A percentile compares a stretch with the other conserved stretches of the same genome.
These are phyloP conservation scores for Machimus rusticus DNA, from an alignment of 2,888 invertebrate genomes.

Conservation along the genomic window DNA sequence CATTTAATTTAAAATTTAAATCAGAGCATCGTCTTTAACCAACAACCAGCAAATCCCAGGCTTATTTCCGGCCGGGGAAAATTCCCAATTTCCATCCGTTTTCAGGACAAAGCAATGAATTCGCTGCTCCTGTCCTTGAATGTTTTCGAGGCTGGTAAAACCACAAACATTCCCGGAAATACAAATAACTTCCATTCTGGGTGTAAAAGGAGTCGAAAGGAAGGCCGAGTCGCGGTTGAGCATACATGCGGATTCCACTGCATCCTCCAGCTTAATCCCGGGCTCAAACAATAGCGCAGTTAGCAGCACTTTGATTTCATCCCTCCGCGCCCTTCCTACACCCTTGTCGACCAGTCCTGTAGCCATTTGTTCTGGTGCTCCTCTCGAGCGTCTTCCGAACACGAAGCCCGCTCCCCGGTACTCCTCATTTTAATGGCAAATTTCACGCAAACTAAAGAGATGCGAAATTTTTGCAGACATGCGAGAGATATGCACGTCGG, in stretches of 20 bases:
- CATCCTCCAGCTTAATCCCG: neutral
- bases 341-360: neutral
- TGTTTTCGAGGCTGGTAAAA: neutral
- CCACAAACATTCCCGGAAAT: neutral
- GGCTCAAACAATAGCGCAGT: conserved; percentile 21
- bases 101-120: neutral
- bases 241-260: neutral
- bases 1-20: neutral
- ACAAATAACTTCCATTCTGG: neutral
- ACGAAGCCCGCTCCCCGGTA: neutral
- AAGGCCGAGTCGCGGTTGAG: neutral
- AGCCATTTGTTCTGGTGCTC: neutral
- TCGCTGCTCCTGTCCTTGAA: neutral
- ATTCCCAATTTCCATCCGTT: neutral
- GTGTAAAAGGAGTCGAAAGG: neutral
- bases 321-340: neutral
- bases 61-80: neutral
- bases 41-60: neutral
- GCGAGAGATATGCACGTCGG: neutral
- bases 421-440: neutral
- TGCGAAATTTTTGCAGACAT: conserved; percentile 27
- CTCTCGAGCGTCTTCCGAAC: neutral
- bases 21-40: neutral
- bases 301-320: conserved; percentile 19
- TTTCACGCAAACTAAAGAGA: conserved; percentile 30